phyloP scores from a whole-genome alignment of 2,888 invertebrate species.

The Merodon equestris region DNA sequence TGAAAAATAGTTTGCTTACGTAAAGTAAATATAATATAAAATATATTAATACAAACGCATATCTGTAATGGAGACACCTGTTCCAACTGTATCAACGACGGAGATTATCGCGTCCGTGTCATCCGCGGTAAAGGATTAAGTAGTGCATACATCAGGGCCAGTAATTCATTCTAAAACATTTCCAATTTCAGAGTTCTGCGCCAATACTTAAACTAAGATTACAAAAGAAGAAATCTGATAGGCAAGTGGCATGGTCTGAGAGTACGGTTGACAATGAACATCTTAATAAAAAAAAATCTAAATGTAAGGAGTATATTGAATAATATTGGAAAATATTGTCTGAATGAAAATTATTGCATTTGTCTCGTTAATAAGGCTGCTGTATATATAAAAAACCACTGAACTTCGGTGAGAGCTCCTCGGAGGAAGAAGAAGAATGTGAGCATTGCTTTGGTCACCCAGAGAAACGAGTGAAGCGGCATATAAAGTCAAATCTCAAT shows the following conservation, averaged over 20 bases:
- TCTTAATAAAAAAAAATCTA: constrained; percentile 97
- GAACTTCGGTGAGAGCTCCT: constrained; percentile 93
- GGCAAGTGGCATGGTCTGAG: constrained; percentile 93
- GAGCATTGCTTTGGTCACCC: constrained; percentile 92
- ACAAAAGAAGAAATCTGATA: constrained; percentile 84
- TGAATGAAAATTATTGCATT: background rate
- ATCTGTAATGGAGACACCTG: too few species aligned
- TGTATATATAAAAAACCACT: constrained; percentile 96
- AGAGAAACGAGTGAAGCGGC: constrained; percentile 80
- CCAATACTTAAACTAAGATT: constrained; percentile 83
- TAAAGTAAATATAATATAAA: background rate
- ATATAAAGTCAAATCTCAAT: background rate
- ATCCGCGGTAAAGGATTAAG: constrained; percentile 11
- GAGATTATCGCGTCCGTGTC: constrained; percentile 10
- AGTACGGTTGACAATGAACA: constrained; percentile 97
- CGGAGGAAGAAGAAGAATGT: constrained; percentile 90
- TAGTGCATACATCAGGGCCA: too few species aligned
- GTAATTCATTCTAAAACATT: background rate
- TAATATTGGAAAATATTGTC: background rate
- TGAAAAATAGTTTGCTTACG: background rate
- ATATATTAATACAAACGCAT: too few species aligned
- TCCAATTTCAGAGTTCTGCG: constrained; percentile 69
- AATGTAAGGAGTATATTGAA: constrained; percentile 83
- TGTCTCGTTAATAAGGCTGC: constrained; percentile 83
- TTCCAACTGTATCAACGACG: background rate